Percentiles rank a stretch among this genome's conserved stretches.
These are phyloP conservation scores for Gulo gulo DNA, from an alignment of 2,113 vertebrate species.

Conservation along the genomic window DNA sequence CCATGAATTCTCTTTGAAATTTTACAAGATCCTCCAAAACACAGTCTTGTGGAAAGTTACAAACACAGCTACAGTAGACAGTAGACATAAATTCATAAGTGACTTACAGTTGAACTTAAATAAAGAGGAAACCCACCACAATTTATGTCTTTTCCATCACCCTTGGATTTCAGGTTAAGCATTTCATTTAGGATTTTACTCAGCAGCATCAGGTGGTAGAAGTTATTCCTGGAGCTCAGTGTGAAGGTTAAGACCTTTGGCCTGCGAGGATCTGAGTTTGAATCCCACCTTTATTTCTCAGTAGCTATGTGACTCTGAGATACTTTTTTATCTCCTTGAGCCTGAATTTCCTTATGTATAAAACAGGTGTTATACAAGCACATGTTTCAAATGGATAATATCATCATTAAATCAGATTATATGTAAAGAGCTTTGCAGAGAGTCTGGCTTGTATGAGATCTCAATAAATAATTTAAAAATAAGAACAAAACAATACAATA, in stretches of 20 bases:
- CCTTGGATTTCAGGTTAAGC: slow-evolving; percentile 43
- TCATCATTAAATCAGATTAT: not conserved
- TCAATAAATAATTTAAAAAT: slow-evolving; percentile 14
- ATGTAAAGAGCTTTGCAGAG: not conserved
- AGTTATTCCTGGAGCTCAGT: not conserved
- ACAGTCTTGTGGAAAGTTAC: slow-evolving; percentile 65
- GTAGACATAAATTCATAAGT: slow-evolving; percentile 66
- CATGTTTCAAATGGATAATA: not conserved
- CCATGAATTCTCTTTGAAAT: slow-evolving; percentile 69
- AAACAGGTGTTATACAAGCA: not conserved
- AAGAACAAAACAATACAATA: not conserved
- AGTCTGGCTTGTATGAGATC: not conserved
- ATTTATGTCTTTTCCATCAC: slow-evolving; percentile 62
- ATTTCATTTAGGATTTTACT: slow-evolving; percentile 22
- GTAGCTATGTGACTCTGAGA: not conserved
- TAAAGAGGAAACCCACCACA: slow-evolving; percentile 28
- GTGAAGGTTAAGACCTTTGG: not conserved
- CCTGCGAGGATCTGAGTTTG: not conserved
- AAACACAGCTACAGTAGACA: slow-evolving; percentile 55
- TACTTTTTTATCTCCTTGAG: not conserved
- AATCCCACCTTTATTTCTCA: slow-evolving; percentile 13
- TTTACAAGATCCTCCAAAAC: slow-evolving; percentile 61
- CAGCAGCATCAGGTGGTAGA: not conserved
- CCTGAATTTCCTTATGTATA: not conserved
- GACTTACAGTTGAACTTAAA: slow-evolving; percentile 69